Evolutionary conservation across 2,797 vertebrate species (phyloP).

Genomic region (Bucorvus abyssinicus): DNA sequence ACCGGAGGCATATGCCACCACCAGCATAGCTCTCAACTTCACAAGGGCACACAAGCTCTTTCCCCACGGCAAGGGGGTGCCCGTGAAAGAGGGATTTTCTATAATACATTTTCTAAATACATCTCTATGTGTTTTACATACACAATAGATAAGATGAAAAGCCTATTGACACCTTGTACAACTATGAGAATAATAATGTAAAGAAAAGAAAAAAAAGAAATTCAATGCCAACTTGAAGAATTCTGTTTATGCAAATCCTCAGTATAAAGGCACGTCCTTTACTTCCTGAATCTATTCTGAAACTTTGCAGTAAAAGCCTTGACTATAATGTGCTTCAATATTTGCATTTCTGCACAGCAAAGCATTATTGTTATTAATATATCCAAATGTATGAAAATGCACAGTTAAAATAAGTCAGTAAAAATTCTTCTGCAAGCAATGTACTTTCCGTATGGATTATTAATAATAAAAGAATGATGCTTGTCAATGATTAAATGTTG

Average conservation of each 20-base stretch:
- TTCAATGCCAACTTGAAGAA: neutral
- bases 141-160: neutral
- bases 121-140: neutral
- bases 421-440: neutral
- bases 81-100: too few relatives aligned
- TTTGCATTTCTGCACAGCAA: slow-evolving; percentile 32
- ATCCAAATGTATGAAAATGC: neutral
- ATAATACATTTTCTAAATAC: neutral
- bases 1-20: too few relatives aligned
- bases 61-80: too few relatives aligned
- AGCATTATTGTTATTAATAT: neutral
- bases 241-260: neutral
- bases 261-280: neutral
- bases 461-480: slow-evolving; percentile 6
- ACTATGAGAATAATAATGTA: neutral
- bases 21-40: too few relatives aligned
- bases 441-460: neutral
- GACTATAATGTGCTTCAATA: neutral
- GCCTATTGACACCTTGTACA: neutral
- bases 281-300: neutral
- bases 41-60: too few relatives aligned
- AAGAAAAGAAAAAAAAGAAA: neutral
- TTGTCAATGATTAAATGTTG: slow-evolving; percentile 35
- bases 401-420: neutral
- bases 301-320: neutral